Percentiles rank a stretch among this genome's conserved stretches.
phyloP scores from a whole-genome alignment of 2,113 vertebrate genomes.

The Limnothrissa miodon region DNA sequence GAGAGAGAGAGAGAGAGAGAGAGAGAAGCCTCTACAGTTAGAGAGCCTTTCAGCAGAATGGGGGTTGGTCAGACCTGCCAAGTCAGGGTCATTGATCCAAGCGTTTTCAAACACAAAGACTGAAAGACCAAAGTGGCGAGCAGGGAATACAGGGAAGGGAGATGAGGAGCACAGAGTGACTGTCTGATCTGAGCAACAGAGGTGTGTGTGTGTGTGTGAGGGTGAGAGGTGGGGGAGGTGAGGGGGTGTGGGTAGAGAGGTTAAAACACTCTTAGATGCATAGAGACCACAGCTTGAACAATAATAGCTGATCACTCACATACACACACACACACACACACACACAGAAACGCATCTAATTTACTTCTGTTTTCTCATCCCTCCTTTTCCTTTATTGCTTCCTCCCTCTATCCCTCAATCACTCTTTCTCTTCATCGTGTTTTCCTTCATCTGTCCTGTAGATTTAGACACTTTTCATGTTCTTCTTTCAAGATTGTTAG shows the following conservation, averaged over 20 bases:
- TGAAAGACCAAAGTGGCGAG: too few relatives aligned
- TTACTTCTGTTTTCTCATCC: not conserved
- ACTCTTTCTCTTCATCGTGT: not conserved
- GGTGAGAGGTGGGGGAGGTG: not conserved
- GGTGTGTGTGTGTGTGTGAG: too few relatives aligned
- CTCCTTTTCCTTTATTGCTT: not conserved
- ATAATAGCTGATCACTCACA: not conserved
- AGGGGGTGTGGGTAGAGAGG: not conserved
- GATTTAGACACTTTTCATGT: not conserved
- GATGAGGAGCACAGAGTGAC: too few relatives aligned
- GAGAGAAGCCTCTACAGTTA: not conserved
- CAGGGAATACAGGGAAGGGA: too few relatives aligned
- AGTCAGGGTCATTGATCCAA: too few relatives aligned
- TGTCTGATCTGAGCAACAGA: too few relatives aligned
- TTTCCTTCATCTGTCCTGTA: not conserved
- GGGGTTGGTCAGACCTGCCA: too few relatives aligned
- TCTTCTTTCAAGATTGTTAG: not conserved
- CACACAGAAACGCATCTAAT: not conserved
- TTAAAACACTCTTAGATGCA: not conserved
- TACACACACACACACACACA: not conserved
- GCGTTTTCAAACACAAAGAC: too few relatives aligned
- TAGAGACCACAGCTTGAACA: not conserved
- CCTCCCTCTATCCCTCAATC: not conserved
- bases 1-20: not conserved
- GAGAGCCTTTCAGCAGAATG: too few relatives aligned